Conservation (phyloP, 2,113 vertebrate genomes). For the Antechinus stuartii region DNA sequence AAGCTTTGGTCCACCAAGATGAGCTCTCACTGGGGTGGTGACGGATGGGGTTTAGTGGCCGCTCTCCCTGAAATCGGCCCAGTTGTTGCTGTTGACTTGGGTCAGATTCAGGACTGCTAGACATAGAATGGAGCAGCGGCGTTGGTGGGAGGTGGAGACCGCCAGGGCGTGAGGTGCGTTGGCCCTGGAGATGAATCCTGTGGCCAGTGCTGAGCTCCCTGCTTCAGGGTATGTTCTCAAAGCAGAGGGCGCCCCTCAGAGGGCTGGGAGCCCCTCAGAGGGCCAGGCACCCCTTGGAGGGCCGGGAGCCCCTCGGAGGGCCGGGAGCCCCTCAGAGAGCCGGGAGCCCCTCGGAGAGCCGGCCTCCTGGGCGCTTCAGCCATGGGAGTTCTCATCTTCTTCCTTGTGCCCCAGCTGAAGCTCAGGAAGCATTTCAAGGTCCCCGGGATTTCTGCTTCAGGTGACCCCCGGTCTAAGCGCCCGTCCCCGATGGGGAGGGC, state of each 20-base stretch:
- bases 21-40: background rate
- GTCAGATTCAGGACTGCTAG: background rate
- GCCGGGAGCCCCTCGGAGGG: no score
- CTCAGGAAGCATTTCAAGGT: background rate
- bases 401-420: background rate
- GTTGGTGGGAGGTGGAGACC: background rate
- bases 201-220: background rate
- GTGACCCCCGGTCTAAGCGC: no score
- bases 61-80: background rate
- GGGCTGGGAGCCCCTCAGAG: no score
- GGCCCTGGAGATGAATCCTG: background rate
- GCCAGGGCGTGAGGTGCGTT: background rate
- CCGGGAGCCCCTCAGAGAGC: no score
- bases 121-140: background rate
- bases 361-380: no score
- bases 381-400: background rate
- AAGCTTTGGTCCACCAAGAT: background rate
- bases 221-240: background rate
- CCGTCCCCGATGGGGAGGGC: no score
- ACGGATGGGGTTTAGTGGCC: background rate
- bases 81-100: background rate
- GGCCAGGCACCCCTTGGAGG: no score
- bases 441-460: no score
- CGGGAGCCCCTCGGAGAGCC: background rate
- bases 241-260: background rate